Percentiles rank a stretch among this genome's conserved stretches.
These are phyloP conservation scores for Triplophysa siluroides DNA, from an alignment of 2,113 vertebrate genomes.

Conservation along the genomic window DNA sequence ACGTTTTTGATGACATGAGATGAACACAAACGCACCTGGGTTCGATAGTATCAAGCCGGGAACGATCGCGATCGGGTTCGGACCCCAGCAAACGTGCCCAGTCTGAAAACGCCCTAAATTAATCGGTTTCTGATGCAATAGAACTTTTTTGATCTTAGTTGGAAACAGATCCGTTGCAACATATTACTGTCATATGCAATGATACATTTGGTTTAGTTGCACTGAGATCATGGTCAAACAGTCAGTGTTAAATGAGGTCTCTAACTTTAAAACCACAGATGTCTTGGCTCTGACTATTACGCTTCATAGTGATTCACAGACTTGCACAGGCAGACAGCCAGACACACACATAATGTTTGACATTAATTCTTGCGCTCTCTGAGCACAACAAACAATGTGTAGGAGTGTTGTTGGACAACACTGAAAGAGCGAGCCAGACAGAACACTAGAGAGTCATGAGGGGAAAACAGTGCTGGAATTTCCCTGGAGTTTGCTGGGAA, in stretches of 20 bases:
- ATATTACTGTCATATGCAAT: neutral
- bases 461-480: conserved; percentile 42
- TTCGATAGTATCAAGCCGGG: too few species aligned
- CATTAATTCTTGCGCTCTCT: neutral
- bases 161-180: neutral
- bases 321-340: conserved; percentile 30
- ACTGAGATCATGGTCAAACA: neutral
- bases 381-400: conserved; percentile 45
- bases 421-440: neutral
- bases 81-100: too few species aligned
- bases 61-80: too few species aligned
- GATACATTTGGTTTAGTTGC: neutral
- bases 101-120: too few species aligned
- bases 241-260: neutral
- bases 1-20: too few species aligned
- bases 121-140: too few species aligned
- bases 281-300: neutral
- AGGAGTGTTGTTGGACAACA: conserved; percentile 46
- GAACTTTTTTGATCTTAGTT: too few species aligned
- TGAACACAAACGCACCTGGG: too few species aligned
- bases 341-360: neutral
- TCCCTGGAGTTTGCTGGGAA: conserved; percentile 50
- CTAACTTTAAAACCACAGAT: neutral
- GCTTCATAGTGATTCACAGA: neutral
- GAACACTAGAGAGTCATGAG: neutral